Evolutionary conservation across 2,888 invertebrate genomes (phyloP).

Genomic region (Drosophila niveifrons): DNA sequence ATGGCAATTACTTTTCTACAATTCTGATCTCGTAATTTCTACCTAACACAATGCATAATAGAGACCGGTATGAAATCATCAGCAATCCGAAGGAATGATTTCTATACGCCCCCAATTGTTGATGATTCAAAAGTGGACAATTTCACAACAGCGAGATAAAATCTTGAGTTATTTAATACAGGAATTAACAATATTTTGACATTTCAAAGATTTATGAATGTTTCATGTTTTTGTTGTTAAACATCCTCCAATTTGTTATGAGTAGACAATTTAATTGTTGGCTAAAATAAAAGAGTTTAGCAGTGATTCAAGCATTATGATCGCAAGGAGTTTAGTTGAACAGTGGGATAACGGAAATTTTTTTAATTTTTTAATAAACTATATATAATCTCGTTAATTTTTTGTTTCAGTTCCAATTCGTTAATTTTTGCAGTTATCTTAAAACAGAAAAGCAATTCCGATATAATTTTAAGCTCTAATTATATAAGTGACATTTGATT

Average conservation of each 20-base stretch:
- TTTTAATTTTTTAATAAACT: no score
- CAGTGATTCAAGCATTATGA: no score
- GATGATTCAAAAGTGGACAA: conserved; percentile 8
- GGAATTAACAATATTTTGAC: neutral
- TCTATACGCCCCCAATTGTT: conserved; percentile 12
- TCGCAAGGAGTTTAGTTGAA: no score
- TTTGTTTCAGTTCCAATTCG: no score
- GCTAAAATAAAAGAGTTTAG: no score
- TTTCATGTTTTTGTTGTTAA: neutral
- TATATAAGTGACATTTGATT: no score
- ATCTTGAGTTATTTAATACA: neutral
- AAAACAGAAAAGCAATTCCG: no score
- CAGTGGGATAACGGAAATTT: no score
- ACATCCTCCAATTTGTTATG: neutral
- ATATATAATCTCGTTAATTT: neutral
- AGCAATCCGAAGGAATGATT: conserved; percentile 1
- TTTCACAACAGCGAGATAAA: neutral
- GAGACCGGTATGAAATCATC: conserved; percentile 7
- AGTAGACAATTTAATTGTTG: neutral
- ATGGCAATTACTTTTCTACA: neutral
- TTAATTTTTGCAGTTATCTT: no score
- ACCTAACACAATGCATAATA: neutral
- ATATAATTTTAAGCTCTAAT: no score
- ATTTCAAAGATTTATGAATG: neutral
- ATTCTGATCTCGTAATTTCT: neutral